Percentiles rank a stretch among this genome's conserved stretches.
Evolutionary conservation across 2,113 vertebrate species (phyloP).

Genomic region (Lagopus leucura): DNA sequence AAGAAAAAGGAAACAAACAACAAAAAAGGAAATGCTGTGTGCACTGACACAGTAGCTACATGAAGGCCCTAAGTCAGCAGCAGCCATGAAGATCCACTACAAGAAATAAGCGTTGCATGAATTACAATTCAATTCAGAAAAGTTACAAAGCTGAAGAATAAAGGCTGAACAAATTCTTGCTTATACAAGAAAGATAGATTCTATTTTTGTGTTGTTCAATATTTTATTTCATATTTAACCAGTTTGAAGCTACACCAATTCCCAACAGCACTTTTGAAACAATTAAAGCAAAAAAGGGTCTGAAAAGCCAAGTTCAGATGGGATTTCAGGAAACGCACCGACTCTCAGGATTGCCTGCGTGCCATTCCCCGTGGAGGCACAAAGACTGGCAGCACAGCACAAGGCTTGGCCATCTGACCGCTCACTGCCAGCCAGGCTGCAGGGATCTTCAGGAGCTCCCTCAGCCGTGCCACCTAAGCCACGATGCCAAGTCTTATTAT

Average conservation of each 20-base stretch:
- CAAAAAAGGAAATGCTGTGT: not conserved
- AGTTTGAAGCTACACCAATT: not conserved
- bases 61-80: not conserved
- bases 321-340: not conserved
- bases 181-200: not conserved
- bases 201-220: rapidly evolving
- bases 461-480: rapidly evolving
- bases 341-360: rapidly evolving
- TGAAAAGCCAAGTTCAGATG: not conserved
- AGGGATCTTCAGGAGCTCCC: not conserved
- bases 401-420: rapidly evolving
- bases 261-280: not conserved
- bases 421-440: rapidly evolving
- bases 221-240: not conserved
- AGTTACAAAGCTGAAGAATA: not conserved
- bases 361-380: not conserved
- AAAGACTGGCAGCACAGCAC: not conserved
- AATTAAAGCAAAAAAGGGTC: not conserved
- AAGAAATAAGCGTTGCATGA: not conserved
- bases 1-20: not conserved
- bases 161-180: not conserved
- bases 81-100: not conserved
- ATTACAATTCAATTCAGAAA: not conserved
- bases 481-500: not conserved
- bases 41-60: not conserved